Evolutionary conservation across 2,888 invertebrate genomes (phyloP).

Genomic region (Harpagoxenus sublaevis): DNA sequence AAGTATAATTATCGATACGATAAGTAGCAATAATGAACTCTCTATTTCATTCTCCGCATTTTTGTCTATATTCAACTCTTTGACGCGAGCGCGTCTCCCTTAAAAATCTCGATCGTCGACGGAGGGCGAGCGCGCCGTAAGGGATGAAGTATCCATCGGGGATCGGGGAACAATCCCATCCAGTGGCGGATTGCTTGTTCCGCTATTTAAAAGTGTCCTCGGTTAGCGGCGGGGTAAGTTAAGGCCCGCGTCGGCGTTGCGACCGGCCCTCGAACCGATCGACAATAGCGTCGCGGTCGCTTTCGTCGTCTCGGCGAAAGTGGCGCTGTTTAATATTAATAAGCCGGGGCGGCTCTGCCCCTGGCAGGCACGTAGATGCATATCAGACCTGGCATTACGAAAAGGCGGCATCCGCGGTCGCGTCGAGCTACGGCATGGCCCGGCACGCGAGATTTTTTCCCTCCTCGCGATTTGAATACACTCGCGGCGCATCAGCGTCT

Average conservation of each 20-base stretch:
- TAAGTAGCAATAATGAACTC: not conserved
- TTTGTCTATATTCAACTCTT: conserved; percentile 17
- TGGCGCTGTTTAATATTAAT: conserved; percentile 85
- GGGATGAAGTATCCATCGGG: conserved; percentile 78
- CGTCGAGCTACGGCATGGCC: not conserved
- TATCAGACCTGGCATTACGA: conserved; percentile 84
- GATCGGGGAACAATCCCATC: conserved; percentile 75
- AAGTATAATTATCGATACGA: not conserved
- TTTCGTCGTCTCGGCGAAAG: conserved; percentile 74
- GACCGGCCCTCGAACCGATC: conserved; percentile 65
- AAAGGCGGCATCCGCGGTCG: conserved; percentile 74
- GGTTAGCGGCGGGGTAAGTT: conserved; percentile 66
- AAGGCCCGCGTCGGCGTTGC: conserved; percentile 63
- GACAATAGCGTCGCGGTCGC: conserved; percentile 70
- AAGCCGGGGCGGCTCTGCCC: conserved; percentile 81
- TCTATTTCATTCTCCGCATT: not conserved
- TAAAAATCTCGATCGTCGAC: conserved; percentile 3
- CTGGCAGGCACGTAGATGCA: conserved; percentile 85
- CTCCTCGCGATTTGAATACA: conserved; percentile 67
- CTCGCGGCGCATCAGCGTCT: conserved; percentile 27
- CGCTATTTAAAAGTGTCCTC: conserved; percentile 81
- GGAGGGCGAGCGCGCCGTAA: conserved; percentile 30
- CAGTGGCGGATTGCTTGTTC: conserved; percentile 81
- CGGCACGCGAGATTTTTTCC: conserved; percentile 65
- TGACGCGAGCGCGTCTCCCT: not conserved